Evolutionary conservation across 2,113 vertebrate genomes (phyloP).

Genomic region (Neolamprologus caudopunctatus): DNA sequence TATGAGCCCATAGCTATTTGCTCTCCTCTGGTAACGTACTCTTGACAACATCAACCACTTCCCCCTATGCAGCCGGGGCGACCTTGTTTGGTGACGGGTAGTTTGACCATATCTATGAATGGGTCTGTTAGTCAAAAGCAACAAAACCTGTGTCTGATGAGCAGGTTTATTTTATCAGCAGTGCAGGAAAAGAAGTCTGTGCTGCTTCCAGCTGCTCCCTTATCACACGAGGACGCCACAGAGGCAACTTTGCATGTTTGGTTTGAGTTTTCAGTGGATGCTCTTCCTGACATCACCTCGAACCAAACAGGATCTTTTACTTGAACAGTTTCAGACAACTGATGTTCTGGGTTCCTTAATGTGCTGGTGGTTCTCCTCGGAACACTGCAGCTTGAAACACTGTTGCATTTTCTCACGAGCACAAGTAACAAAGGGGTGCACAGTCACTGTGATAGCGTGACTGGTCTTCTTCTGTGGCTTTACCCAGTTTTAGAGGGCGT

Average conservation of each 20-base stretch:
- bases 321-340: background rate
- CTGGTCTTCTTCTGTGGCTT: background rate
- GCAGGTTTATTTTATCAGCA: background rate
- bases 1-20: background rate
- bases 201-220: background rate
- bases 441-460: background rate
- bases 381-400: background rate
- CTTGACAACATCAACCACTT: background rate
- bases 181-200: background rate
- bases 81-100: background rate
- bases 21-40: rapidly evolving
- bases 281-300: background rate
- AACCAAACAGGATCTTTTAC: background rate
- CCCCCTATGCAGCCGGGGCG: rapidly evolving
- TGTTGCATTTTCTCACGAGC: background rate
- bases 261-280: background rate
- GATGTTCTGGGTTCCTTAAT: background rate
- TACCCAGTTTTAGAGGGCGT: background rate
- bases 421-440: background rate
- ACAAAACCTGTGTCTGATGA: background rate
- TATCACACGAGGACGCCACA: background rate
- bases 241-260: background rate
- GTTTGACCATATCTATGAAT: background rate
- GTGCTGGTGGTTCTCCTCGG: background rate
- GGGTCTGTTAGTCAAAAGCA: background rate